Evolutionary conservation across 2,113 vertebrate genomes (phyloP).

Genomic region (Dasyprocta punctata): DNA sequence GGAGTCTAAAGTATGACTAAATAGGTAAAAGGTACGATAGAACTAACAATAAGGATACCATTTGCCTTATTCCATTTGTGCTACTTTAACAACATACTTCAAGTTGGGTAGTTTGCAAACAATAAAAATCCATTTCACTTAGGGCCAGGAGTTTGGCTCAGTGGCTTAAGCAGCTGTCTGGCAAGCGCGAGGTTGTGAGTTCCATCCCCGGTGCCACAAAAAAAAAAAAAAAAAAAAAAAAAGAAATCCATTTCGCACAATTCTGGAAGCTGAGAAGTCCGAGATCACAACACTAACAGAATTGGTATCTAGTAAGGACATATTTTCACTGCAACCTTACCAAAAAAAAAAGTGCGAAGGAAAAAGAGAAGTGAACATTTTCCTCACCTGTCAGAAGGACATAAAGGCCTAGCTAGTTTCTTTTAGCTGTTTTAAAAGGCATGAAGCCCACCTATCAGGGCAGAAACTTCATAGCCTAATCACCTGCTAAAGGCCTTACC

Average conservation of each 20-base stretch:
- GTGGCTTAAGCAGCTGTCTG: too few species aligned
- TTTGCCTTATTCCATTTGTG: not conserved
- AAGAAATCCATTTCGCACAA: not conserved
- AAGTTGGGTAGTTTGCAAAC: not conserved
- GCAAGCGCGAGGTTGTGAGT: too few species aligned
- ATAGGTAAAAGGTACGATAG: conserved; percentile 8
- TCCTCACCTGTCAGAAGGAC: not conserved
- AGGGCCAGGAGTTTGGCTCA: too few species aligned
- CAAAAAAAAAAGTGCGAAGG: not conserved
- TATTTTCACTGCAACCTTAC: not conserved
- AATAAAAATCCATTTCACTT: conserved; percentile 1
- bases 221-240: too few species aligned
- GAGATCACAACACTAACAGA: not conserved
- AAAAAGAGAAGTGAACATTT: not conserved
- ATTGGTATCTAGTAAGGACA: not conserved
- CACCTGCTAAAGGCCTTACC: not conserved
- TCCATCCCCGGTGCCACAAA: too few species aligned
- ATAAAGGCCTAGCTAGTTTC: not conserved
- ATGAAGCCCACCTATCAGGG: not conserved
- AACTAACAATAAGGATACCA: not conserved
- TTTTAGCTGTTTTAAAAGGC: not conserved
- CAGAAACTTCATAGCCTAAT: not conserved
- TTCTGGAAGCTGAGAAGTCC: not conserved
- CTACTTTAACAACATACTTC: not conserved
- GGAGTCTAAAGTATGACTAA: conserved; percentile 7